Evolutionary conservation across 2,797 vertebrate genomes (phyloP).

Genomic region (Micromesistius poutassou): DNA sequence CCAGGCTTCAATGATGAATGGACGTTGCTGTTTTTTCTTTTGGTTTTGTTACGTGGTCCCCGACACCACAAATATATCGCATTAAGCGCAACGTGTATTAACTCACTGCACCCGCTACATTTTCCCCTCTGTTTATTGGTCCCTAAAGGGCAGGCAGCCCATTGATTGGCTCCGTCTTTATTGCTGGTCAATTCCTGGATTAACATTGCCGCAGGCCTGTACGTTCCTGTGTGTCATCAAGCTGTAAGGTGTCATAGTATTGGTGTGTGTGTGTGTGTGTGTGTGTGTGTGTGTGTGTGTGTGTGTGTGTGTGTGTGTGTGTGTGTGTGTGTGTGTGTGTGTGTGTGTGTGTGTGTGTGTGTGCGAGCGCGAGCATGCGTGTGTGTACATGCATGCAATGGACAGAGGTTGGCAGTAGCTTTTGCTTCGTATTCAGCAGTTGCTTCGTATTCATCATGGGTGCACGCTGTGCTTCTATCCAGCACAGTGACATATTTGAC

Average conservation of each 20-base stretch:
- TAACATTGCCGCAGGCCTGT: not conserved
- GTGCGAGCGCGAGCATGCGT: no score
- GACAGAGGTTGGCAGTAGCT: not conserved
- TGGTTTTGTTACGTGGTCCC: not conserved
- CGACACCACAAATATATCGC: conserved; percentile 27
- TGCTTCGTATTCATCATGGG: not conserved
- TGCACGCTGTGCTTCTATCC: not conserved
- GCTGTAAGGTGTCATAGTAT: not conserved
- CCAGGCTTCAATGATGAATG: conserved; percentile 60
- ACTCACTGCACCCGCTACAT: not conserved
- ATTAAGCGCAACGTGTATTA: conserved; percentile 20
- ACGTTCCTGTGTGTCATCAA: not conserved
- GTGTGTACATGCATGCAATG: not conserved
- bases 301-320: no score
- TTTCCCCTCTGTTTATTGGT: not conserved
- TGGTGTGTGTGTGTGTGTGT: not conserved
- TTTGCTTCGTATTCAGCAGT: not conserved
- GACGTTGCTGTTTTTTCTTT: conserved; percentile 47
- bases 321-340: no score
- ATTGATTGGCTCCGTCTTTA: not conserved
- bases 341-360: no score
- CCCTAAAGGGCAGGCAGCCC: not conserved
- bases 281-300: not conserved
- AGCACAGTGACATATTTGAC: not conserved
- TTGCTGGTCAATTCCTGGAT: not conserved